Conservation (phyloP, 2,113 vertebrate species). For the Pholis gunnellus region DNA sequence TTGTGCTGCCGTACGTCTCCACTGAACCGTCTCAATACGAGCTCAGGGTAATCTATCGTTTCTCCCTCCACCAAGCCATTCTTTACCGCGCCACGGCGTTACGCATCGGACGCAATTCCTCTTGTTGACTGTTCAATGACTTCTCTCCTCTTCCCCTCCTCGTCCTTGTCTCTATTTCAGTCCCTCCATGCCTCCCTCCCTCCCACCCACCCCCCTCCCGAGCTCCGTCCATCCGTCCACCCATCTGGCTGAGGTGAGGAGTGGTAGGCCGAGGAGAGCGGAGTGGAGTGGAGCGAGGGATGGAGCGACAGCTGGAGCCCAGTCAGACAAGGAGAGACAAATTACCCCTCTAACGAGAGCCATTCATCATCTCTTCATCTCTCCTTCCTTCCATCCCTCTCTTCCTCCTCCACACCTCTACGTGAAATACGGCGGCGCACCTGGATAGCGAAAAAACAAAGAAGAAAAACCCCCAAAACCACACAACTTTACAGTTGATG, state of each 20-base stretch:
- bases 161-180: conserved; percentile 61
- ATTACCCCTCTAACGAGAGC: conserved; percentile 86
- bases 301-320: conserved; percentile 87
- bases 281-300: conserved; percentile 78
- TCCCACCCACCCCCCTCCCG: conserved; percentile 22
- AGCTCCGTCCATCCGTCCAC: conserved; percentile 72
- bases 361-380: conserved; percentile 88
- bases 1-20: not conserved
- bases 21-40: conserved; percentile 27
- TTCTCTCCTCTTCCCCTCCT: conserved; percentile 16
- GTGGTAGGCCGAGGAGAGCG: conserved; percentile 73
- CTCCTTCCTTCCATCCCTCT: conserved; percentile 54
- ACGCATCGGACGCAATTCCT: conserved; percentile 12
- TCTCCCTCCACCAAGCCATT: conserved; percentile 10
- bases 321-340: conserved; percentile 89
- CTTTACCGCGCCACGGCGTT: conserved; percentile 15
- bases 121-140: conserved; percentile 51
- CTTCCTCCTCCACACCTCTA: conserved; percentile 62
- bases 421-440: conserved; percentile 51
- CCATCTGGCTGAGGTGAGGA: conserved; percentile 85
- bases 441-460: conserved; percentile 41
- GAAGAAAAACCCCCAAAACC: not conserved
- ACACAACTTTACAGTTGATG: conserved; percentile 29
- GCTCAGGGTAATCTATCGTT: conserved; percentile 26
- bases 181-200: conserved; percentile 13